These are phyloP conservation scores for Haemorhous mexicanus DNA, from an alignment of 2,113 vertebrate species.

Conservation along the genomic window DNA sequence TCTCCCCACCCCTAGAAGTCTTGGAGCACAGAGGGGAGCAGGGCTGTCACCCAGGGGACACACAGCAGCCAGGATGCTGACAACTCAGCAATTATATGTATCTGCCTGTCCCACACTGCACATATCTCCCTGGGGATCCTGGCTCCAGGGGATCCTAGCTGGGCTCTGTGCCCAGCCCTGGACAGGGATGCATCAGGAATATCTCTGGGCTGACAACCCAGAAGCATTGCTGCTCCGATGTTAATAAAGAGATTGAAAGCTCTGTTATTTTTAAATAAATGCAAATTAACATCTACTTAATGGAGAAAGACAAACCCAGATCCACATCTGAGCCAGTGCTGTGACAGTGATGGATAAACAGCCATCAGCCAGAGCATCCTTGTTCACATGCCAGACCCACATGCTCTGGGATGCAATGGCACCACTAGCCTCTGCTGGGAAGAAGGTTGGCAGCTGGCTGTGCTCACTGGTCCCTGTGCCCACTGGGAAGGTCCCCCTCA, in stretches of 20 bases:
- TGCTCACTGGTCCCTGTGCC: background rate
- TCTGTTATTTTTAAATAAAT: background rate
- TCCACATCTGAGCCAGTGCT: background rate
- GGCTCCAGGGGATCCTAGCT: background rate
- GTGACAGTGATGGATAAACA: background rate
- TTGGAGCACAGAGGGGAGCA: background rate
- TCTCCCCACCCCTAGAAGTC: background rate
- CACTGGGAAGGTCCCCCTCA: background rate
- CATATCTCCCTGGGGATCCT: background rate
- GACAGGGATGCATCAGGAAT: accelerated
- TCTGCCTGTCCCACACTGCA: background rate
- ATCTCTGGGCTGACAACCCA: background rate
- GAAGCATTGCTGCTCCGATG: background rate
- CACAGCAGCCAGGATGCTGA: background rate
- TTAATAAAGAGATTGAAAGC: background rate
- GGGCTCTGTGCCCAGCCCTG: background rate
- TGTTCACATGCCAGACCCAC: background rate
- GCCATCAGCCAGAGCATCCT: background rate
- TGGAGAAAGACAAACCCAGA: background rate
- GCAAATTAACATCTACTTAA: background rate
- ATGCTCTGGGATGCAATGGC: background rate
- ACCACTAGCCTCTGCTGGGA: background rate
- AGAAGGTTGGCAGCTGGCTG: background rate
- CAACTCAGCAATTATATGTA: background rate
- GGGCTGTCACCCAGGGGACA: background rate